Base-by-base conservation (phyloP, 2,797 vertebrate genomes). In the Ataeniobius toweri region DNA sequence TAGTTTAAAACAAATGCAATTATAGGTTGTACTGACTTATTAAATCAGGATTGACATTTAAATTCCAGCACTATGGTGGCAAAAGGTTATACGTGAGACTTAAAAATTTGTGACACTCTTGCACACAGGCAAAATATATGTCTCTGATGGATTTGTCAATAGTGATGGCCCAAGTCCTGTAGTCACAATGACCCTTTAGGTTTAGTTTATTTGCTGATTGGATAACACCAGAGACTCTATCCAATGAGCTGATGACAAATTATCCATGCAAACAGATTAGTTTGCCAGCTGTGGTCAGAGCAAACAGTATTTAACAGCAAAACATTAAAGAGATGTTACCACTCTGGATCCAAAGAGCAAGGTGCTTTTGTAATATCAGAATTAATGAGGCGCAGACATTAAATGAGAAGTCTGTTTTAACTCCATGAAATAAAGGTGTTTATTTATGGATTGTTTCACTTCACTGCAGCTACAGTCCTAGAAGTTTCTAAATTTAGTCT, bases 171-270 rank as follows among this genome's bases (percentile, higher is more conserved):
- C 75, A 31, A 61, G 71, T 74, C 18, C 10, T 13, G 41, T 58
- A 80, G 85, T 87, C 82, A 86, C 73, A 71, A 9, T 91, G 85
- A 90, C 86, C 83, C 81, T 61, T 12, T 75, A 39, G 28, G 71
- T 80, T 48, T 16, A 12, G 2, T 74, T 6, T 13, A 8, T 69
- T 80, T 48, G 61, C 71, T 75, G 83, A 92, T 87, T 86, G 88
- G 89, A 79, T 76, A 36, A 79, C 85, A 75, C 46, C 22, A 26
- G 61, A 73, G 68, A 59, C 56, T 39, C 20, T 6, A 86, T 72
- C 90, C 92, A 93, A 91, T 92, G 75, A 82, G 73, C 75, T 75
- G 20, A 6, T 36, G 75, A 80, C 92, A 89, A 86, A 84, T 84
- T 77, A 87, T 82, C 86, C 83, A 71, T 41, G 55, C 83, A 90